Evolutionary conservation across 2,888 invertebrate genomes (phyloP), one percentile per base, ranked within the genome.

Genomic region (Malthinus flaveolus): DNA sequence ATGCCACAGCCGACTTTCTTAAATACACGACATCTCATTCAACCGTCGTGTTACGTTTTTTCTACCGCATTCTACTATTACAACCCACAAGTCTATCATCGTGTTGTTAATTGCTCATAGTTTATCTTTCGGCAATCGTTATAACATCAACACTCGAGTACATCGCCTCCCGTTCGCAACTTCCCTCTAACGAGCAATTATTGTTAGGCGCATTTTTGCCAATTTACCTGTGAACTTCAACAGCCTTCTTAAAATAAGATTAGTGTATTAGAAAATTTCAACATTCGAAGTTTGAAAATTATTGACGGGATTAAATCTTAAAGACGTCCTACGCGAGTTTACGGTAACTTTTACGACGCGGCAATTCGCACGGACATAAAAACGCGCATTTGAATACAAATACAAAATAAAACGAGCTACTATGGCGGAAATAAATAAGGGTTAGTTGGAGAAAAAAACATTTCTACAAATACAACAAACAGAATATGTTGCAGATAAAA

Each of bases 101-200:
- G 65, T 59, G 33, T 46, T 64, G 69, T 71, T 73, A 73, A 73
- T 73, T 68, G 73, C 68, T 65, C 63, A 68, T 69, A 65, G 66
- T 69, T 63, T 66, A 67, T 71, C 72, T 72, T 71, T 73, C 72
- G 64, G 64, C 66, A 50, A 35, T 52, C 56, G 67, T 72, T 69
- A 72, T 72, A 64, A 67, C 64, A 62, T 62, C 49, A 56, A 60
- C 60, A 60, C 59, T 54, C 50, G 49, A 23, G 5, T 23, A 23
- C 23, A n/a, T n/a, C n/a, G n/a, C n/a, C n/a, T n/a, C 53, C n/a
- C n/a, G 23, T 23, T 23, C 23, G 5, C 23, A 23, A 23, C 23
- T 23, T 23, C 23, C 23, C 23, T 23, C 5, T n/a, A n/a, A 23
- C 23, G 5, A 23, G 3, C 5, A 23, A 23, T 23, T 23, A 23